A percentile compares a stretch with the other conserved stretches of the same genome.
Conservation (phyloP, 2,797 vertebrate species). For the Heliangelus exortis region DNA sequence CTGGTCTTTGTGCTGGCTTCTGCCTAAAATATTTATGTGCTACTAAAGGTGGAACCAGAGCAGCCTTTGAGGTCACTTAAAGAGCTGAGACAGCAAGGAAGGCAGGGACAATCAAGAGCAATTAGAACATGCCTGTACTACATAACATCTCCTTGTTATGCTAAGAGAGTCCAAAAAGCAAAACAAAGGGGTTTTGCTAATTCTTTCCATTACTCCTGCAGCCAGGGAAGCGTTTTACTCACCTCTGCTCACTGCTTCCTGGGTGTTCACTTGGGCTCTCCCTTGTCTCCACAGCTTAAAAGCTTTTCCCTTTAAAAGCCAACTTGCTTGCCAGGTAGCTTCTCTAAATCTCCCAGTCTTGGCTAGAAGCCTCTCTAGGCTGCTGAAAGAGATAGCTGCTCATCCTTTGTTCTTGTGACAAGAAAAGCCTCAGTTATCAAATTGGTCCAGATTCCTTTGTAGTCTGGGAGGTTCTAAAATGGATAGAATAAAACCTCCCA, state of each 20-base stretch:
- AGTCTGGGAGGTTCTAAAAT: background rate
- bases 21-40: background rate
- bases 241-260: background rate
- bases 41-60: background rate
- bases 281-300: constrained; percentile 14
- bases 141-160: background rate
- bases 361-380: constrained; percentile 17
- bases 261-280: constrained; percentile 2
- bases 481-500: background rate
- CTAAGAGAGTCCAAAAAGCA: background rate
- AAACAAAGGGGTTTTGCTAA: background rate
- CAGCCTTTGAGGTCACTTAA: background rate
- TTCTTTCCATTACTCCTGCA: constrained; percentile 2
- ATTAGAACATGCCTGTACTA: background rate
- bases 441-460: background rate
- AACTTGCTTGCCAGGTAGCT: constrained; percentile 36
- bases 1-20: background rate
- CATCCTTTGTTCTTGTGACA: constrained; percentile 30
- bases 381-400: constrained; percentile 21
- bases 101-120: background rate
- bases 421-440: constrained; percentile 29
- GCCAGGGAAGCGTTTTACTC: background rate
- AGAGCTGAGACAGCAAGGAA: background rate
- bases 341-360: constrained; percentile 48
- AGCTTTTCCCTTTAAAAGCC: constrained; percentile 17